These are phyloP conservation scores for Ooceraea biroi DNA, from an alignment of 1,140 invertebrate species.

Conservation along the genomic window DNA sequence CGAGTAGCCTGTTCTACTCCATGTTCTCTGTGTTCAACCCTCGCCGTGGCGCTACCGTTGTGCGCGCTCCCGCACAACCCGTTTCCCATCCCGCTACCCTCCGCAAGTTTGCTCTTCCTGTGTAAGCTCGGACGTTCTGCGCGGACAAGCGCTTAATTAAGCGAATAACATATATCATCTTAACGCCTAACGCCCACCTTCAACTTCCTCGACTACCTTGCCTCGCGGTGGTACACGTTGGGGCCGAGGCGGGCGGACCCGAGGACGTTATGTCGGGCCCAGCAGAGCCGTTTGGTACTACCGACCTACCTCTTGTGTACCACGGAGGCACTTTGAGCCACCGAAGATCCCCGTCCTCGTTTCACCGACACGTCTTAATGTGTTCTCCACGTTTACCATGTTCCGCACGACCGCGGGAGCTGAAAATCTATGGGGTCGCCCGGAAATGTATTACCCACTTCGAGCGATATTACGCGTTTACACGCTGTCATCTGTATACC, in stretches of 20 bases:
- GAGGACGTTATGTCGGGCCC: conserved; percentile 46
- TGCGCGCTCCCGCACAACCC: conserved; percentile 50
- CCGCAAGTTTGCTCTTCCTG: conserved; percentile 75
- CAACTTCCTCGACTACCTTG: conserved; percentile 70
- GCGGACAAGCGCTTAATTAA: conserved; percentile 84
- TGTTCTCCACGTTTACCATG: conserved; percentile 43
- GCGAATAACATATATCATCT: conserved; percentile 83
- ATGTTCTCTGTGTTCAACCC: conserved; percentile 38
- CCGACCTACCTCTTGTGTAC: conserved; percentile 38
- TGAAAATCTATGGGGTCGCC: conserved; percentile 51
- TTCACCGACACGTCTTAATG: conserved; percentile 52
- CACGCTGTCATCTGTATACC: conserved; percentile 23
- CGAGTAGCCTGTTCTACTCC: conserved; percentile 23
- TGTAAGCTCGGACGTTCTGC: conserved; percentile 68
- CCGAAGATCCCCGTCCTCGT: conserved; percentile 50
- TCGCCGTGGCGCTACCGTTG: conserved; percentile 45
- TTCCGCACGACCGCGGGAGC: conserved; percentile 15
- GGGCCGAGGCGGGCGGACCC: neutral
- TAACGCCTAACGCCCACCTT: conserved; percentile 78
- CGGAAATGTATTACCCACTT: conserved; percentile 47
- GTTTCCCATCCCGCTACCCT: conserved; percentile 27
- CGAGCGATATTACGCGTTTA: conserved; percentile 42
- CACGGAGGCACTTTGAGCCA: conserved; percentile 40
- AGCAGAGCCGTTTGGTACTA: conserved; percentile 48
- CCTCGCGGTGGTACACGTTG: conserved; percentile 26